Base-by-base conservation (phyloP, 1,140 invertebrate genomes). In the Anagrus nilaparvatae region DNA sequence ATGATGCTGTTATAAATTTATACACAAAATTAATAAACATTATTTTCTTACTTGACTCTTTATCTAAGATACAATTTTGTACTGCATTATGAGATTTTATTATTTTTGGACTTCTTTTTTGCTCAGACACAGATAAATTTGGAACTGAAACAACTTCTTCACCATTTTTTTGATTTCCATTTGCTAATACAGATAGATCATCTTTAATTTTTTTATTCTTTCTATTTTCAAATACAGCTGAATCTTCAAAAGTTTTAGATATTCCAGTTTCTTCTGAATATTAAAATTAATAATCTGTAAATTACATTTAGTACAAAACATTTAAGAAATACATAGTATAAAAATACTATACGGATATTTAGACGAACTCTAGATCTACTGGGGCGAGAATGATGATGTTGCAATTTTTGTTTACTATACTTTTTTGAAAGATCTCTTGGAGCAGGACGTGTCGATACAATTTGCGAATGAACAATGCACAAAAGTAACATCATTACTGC, bases 401-500 rank as follows among this genome's bases (percentile, higher is more conserved):
- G 53, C 9, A 48, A 40, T 44, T 55, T 43, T 45, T 56, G 59
- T 57, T 49, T 65, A 45, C 50, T 61, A 47, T 50, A 61, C 43
- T 32, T 54, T 48, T 49, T 67, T 47, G 39, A 48, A n/a, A 49
- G 17, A 13, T 4, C 34, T 14, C 49, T 52, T 39, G 69, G 62
- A 44, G 59, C 69, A 32, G 63, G 54, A 46, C 78, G 77, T 3
- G 84, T 86, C 21, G 82, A 84, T 3, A 87, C 87, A 43, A 94
- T 93, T 65, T 95, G 89, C 0, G 89, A 90, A 64, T 94, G 89
- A 31, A 95, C 82, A 24, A 88, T 70, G 49, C 84, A 87, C 28
- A 95, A 69, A 21, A 82, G 71, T 47, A 88, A 61, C 76, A 88
- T 87, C 60, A 92, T 76, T 16, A 78, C 72, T 43, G 79, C 59